Evolutionary conservation across 2,888 invertebrate species (phyloP), one percentile per base, ranked within the genome.

Genomic region (Hydropsyche betteni): DNA sequence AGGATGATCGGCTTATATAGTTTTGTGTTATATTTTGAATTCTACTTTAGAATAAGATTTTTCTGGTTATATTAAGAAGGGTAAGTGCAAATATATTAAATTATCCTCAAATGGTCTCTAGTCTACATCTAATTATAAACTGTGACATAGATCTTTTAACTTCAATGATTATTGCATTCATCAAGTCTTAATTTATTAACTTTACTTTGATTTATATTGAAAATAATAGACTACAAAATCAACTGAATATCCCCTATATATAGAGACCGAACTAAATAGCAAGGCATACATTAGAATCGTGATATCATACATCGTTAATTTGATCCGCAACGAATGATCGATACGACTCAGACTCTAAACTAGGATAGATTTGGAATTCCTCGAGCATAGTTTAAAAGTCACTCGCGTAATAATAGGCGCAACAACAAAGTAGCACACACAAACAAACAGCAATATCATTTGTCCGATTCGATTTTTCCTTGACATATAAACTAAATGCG

Each of bases 401-500:
- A 16, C 16, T 24, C 12, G 58, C 58, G n/a, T 24, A 24, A 24
- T 16, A 58, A 58, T 24, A 58, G 58, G 14, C 44, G 44, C 58
- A 58, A 58, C 58, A 58, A 53, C 16, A 58, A 8, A 58, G 8
- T 0, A 16, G 8, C 5, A 24, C 16, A 24, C 24, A 16, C 53
- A 53, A 53, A 58, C 58, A 58, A 58, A 24, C 58, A 16, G 24
- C 58, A 58, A 24, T 58, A 16, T 44, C 44, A 44, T 44, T 53
- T 53, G 58, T 58, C 58, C 58, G 58, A 44, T 44, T 58, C 58
- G 58, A 58, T 16, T 58, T 58, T 16, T 58, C 58, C 58, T 58
- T 58, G 58, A 58, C 58, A 58, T 58, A 58, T 58, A 24, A 58
- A 53, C 14, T 8, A 8, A 24, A 58, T 4, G 8, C 58, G 4